phyloP scores from a whole-genome alignment of 2,113 vertebrate genomes.

The Petromus typicus region DNA sequence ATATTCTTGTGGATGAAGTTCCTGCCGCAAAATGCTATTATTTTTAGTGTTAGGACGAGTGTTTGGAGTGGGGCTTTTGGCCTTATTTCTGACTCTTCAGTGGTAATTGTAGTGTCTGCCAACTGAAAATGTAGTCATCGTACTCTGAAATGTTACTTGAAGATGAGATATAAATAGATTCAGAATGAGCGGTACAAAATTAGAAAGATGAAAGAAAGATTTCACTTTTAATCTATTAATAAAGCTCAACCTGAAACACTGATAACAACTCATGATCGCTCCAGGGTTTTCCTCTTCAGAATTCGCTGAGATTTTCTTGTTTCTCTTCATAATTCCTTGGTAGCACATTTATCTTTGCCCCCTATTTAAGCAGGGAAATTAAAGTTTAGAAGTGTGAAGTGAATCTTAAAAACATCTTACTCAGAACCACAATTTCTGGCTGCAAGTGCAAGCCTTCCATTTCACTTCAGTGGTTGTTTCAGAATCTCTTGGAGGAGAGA shows the following conservation, averaged over 20 bases:
- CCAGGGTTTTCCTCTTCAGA: background rate
- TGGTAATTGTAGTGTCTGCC: background rate
- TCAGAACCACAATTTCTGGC: background rate
- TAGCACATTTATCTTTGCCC: background rate
- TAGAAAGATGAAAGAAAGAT: conserved; percentile 40
- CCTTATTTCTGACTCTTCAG: background rate
- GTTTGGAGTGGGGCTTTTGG: background rate
- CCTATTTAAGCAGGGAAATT: background rate
- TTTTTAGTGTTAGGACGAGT: background rate
- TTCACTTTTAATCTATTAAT: background rate
- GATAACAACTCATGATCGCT: background rate
- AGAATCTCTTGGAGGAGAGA: background rate
- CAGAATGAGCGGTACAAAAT: conserved; percentile 12
- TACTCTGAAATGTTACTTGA: conserved; percentile 32
- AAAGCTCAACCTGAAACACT: background rate
- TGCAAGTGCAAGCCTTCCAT: background rate
- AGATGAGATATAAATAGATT: conserved; percentile 34
- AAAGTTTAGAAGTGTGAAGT: background rate
- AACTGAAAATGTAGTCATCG: background rate
- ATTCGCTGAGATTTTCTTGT: conserved; percentile 7
- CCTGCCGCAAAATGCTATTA: background rate
- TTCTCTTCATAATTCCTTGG: background rate
- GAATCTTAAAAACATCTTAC: background rate
- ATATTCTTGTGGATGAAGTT: conserved; percentile 9
- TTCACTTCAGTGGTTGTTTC: background rate